Conservation (phyloP, 2,113 vertebrate species). For the Nycticryphes semicollaris region DNA sequence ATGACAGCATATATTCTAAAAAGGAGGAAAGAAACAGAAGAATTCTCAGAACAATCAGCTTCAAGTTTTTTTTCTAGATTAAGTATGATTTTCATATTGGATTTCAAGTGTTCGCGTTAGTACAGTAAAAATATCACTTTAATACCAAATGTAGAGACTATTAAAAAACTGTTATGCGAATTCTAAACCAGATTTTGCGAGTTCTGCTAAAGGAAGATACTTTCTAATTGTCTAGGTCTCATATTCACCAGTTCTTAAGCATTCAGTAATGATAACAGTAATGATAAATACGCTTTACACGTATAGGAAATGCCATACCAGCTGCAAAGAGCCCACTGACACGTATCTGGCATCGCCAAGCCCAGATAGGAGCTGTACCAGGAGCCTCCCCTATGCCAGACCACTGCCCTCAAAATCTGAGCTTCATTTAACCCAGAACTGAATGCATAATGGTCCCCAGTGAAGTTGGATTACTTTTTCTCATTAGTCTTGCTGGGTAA, state of each 20-base stretch:
- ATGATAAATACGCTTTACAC: neutral
- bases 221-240: neutral
- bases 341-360: fast-evolving
- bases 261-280: neutral
- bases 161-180: neutral
- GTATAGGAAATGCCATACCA: fast-evolving
- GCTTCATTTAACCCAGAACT: neutral
- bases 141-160: neutral
- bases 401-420: neutral
- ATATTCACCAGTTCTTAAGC: neutral
- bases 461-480: neutral
- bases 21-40: neutral
- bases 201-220: neutral
- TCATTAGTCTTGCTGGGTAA: neutral
- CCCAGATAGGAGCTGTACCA: no score
- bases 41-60: neutral
- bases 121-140: neutral
- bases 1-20: neutral
- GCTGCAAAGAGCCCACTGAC: neutral
- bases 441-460: neutral
- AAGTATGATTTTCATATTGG: neutral
- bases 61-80: neutral
- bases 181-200: neutral
- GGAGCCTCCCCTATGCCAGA: neutral
- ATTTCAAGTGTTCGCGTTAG: neutral